These are phyloP conservation scores for Ranitomeya variabilis DNA, from an alignment of 2,113 vertebrate genomes.

Conservation along the genomic window DNA sequence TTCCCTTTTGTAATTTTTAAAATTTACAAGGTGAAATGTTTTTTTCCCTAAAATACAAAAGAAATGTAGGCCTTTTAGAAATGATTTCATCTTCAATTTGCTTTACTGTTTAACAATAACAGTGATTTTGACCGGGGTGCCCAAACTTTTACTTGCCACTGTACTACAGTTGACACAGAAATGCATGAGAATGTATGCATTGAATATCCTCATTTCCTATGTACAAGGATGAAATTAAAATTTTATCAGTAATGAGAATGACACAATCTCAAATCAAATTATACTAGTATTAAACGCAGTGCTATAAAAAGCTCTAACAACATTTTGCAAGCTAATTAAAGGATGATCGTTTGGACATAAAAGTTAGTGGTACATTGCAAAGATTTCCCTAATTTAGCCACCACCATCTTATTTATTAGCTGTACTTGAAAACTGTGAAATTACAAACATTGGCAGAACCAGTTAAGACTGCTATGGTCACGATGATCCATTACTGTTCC, in stretches of 20 bases:
- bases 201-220: too few relatives aligned
- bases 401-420: background rate
- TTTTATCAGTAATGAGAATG: background rate
- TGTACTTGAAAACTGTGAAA: background rate
- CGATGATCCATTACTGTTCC: background rate
- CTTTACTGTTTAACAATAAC: too few relatives aligned
- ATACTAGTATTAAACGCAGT: background rate
- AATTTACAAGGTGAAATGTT: too few relatives aligned
- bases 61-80: too few relatives aligned
- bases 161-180: too few relatives aligned
- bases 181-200: too few relatives aligned
- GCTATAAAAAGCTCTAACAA: slow-evolving; percentile 1
- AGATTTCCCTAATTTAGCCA: background rate
- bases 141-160: too few relatives aligned
- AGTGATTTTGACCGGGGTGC: too few relatives aligned
- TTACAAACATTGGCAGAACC: background rate
- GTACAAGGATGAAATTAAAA: too few relatives aligned
- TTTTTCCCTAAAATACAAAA: too few relatives aligned
- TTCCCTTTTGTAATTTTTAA: too few relatives aligned
- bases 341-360: slow-evolving; percentile 10
- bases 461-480: background rate
- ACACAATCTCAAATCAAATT: slow-evolving; percentile 15
- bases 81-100: too few relatives aligned
- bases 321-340: slow-evolving; percentile 16
- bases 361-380: background rate